A percentile compares a stretch with the other conserved stretches of the same genome.
Conservation (phyloP, 2,888 invertebrate species). For the Dyspetes luteomarginatus region DNA sequence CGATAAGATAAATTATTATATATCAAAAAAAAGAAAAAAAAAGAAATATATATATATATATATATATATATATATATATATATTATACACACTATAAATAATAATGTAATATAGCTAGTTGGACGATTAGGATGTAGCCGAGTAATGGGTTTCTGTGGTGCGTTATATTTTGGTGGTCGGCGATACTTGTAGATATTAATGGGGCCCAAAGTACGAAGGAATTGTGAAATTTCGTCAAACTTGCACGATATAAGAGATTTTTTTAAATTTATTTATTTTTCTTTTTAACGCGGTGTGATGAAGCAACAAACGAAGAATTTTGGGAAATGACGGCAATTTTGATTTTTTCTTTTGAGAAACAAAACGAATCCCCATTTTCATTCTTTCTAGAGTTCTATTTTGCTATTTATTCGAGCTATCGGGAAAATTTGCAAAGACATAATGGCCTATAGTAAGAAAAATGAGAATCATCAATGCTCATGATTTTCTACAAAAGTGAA, state of each 20-base stretch:
- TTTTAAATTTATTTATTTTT: neutral
- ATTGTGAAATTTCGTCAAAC: conserved; percentile 31
- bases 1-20: conserved; percentile 61
- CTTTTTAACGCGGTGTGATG: neutral
- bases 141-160: conserved; percentile 40
- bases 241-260: conserved; percentile 26
- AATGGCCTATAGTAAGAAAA: conserved; percentile 61
- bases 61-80: conserved; percentile 32
- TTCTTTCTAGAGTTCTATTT: conserved; percentile 59
- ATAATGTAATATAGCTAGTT: conserved; percentile 60
- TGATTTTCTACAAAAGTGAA: no score
- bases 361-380: conserved; percentile 25
- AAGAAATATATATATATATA: conserved; percentile 64
- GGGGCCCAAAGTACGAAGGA: conserved; percentile 62
- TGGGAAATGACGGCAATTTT: no score
- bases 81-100: conserved; percentile 37
- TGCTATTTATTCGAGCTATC: conserved; percentile 43
- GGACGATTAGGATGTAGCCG: conserved; percentile 43
- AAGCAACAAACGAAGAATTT: no score
- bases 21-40: no score
- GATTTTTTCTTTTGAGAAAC: neutral
- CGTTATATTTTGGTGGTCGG: conserved; percentile 33
- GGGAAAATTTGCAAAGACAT: conserved; percentile 17
- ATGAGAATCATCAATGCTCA: conserved; percentile 27
- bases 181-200: conserved; percentile 58